Base-by-base conservation (phyloP, 2,113 vertebrate genomes). In the Ictalurus punctatus region DNA sequence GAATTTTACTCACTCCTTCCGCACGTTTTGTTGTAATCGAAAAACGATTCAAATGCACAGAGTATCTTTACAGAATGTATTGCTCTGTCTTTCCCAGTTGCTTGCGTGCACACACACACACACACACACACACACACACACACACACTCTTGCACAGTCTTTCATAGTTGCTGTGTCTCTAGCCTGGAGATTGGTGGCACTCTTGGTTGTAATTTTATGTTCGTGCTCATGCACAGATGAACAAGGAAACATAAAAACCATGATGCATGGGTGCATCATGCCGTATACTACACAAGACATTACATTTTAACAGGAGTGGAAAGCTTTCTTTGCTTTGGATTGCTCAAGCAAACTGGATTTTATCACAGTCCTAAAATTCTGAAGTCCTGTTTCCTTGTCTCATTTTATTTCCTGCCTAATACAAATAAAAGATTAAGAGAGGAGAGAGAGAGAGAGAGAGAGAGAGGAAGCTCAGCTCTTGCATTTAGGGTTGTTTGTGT, bases 141-240 rank as follows among this genome's bases (percentile, higher is more conserved):
- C 63, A 87, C 79, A 84, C 58, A 73, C 58, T 79, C 90, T 83
- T 37, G 81, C 84, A 89, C 19, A 76, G 37, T 84, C 23, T 37
- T 37, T 61, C 58, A 88, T 59, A 67, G 76, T 14, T 87, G 88
- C 74, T 86, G 81, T 88, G 86, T 76, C 89, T 90, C 83, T 89
- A 91, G 87, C 92, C 80, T 74, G 44, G 92, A 92, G 93, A 94
- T 94, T 94, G 95, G 94, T 93, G 95, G 94, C 94, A 95, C 92
- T 94, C 94, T 94, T 93, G 94, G 92, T 93, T 92, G 93, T 94
- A 90, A 89, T 95, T 95, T 95, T 92, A 83, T 83, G 92, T 58
- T 91, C 90, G 9, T 40, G 93, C 94, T 94, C 93, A 92, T 92
- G 93, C 93, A 93, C 94, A 92, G 92, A 94, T 94, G 94, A 95